Base-by-base conservation (phyloP, 2,797 vertebrate species). In the Nannoperca australis region DNA sequence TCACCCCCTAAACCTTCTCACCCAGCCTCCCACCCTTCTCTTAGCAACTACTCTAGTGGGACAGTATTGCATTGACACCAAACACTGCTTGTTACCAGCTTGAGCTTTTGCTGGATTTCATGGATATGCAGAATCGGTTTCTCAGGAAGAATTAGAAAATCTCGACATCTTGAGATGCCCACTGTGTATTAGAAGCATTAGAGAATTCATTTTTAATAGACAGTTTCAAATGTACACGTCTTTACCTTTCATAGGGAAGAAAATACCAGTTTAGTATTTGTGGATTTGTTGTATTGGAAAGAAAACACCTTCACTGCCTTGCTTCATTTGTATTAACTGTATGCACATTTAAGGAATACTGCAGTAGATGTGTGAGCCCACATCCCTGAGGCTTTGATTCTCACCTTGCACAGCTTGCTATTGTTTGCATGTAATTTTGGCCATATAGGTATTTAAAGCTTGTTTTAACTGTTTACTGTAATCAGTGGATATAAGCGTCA, bases 31-130 rank as follows among this genome's bases (percentile, higher is more conserved):
- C 75, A 78, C 75, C 82, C 81, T 72, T 56, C 86, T 82, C 91
- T 91, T 92, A 93, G 93, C 93, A 94, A 94, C 93, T 89, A 50
- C 72, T 74, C 49, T 34, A 90, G 75, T 70, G 20, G 83, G 81
- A 87, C 63, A 64, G 81, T 78, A 77, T 74, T 80, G 40, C 83
- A 84, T 84, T 84, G 76, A 82, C 67, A 85, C 78, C 63, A 51
- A 51, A 55, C 77, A 61, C 82, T 78, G 67, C 81, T 81, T 82
- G 78, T 70, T 78, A 84, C 49, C 86, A 89, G 61, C 47, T 70
- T 68, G 67, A 56, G 62, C 55, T 51, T 70, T 22, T 45, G 22
- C 45, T 76, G 40, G 42, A 38, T 11, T 7, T 15, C 51, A 50
- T 27, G 3, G 34, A 66, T n/a, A 18, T n/a, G 20, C 34, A 64